Evolutionary conservation across 2,888 invertebrate species (phyloP).

Genomic region (Monopis laevigella): DNA sequence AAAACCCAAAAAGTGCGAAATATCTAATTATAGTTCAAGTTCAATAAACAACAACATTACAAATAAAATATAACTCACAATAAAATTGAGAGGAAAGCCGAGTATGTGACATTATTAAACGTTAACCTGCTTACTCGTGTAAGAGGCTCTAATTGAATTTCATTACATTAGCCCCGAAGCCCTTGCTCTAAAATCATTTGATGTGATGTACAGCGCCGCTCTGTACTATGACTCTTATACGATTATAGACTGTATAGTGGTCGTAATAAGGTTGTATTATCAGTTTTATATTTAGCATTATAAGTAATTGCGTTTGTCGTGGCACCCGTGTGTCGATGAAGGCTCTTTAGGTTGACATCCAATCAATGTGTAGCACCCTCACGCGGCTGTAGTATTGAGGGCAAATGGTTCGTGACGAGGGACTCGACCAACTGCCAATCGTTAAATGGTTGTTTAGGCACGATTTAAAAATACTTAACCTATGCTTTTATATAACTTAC

Average conservation of each 20-base stretch:
- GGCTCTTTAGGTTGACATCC: conserved; percentile 39
- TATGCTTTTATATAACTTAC: too few species aligned
- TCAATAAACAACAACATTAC: too few species aligned
- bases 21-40: too few species aligned
- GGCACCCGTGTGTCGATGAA: conserved; percentile 17
- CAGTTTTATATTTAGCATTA: not conserved
- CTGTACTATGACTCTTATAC: not conserved
- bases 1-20: too few species aligned
- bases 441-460: too few species aligned
- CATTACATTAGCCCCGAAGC: conserved; percentile 35
- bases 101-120: too few species aligned
- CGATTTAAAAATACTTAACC: too few species aligned
- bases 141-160: conserved; percentile 42
- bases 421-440: too few species aligned
- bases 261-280: not conserved
- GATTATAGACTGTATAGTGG: not conserved
- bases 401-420: conserved; percentile 37
- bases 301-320: conserved; percentile 1
- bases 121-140: conserved; percentile 1
- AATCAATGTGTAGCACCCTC: conserved; percentile 49
- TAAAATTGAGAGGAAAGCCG: too few species aligned
- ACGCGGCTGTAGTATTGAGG: conserved; percentile 45
- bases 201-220: not conserved
- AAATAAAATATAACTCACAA: too few species aligned
- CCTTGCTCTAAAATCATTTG: conserved; percentile 28